A percentile compares a stretch with the other conserved stretches of the same genome.
These are phyloP conservation scores for Microcebus ravelobensis DNA, from an alignment of 2,113 vertebrate species.

Conservation along the genomic window DNA sequence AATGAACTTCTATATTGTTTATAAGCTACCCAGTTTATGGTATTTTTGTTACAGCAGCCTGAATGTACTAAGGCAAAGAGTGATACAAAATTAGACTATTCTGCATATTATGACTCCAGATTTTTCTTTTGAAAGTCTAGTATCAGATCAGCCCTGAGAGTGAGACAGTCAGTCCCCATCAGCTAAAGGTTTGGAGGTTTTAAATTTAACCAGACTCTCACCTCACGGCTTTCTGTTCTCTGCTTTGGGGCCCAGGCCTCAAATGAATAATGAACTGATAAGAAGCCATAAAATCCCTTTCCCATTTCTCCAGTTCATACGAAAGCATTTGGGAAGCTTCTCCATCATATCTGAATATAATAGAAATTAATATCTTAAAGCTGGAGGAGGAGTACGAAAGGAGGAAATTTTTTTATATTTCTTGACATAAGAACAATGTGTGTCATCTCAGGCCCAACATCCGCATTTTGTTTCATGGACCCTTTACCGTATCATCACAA, in stretches of 20 bases:
- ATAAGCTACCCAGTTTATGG: too few species aligned
- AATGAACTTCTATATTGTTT: not conserved
- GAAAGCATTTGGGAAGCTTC: not conserved
- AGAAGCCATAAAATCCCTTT: rapidly evolving
- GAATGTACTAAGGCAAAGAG: not conserved
- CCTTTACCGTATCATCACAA: not conserved
- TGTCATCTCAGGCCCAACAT: not conserved
- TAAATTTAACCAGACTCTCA: not conserved
- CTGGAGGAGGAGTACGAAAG: rapidly evolving
- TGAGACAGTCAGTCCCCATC: not conserved
- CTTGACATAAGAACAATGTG: not conserved
- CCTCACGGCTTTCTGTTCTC: not conserved
- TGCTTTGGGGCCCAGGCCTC: not conserved
- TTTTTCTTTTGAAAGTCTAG: not conserved
- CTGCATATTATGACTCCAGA: not conserved
- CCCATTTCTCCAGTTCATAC: not conserved
- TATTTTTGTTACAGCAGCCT: too few species aligned
- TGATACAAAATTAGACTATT: not conserved
- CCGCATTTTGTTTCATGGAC: not conserved
- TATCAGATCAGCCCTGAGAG: not conserved
- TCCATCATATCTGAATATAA: not conserved
- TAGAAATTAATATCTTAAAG: not conserved
- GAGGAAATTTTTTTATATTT: not conserved
- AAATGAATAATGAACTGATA: not conserved
- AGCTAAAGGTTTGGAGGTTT: not conserved